These are phyloP conservation scores for Romanogobio albipinnatus DNA, from an alignment of 2,113 vertebrate species.

Conservation along the genomic window DNA sequence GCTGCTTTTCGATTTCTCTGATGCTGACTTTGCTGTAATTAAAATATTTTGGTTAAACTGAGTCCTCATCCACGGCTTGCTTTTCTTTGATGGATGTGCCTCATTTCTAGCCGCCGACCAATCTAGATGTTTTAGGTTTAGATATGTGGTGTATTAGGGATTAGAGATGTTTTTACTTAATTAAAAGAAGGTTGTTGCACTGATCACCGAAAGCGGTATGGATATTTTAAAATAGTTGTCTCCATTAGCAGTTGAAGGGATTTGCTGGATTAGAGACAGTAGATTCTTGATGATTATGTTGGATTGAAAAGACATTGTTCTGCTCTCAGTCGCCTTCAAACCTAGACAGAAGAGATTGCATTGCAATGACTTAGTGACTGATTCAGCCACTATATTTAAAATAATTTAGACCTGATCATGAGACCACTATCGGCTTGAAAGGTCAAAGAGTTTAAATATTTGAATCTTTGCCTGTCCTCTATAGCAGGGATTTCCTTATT, in stretches of 20 bases:
- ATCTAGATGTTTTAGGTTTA: slow-evolving; percentile 26
- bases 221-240: background rate
- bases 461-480: background rate
- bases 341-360: slow-evolving; percentile 11
- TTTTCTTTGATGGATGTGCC: slow-evolving; percentile 56
- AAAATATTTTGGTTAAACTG: slow-evolving; percentile 62
- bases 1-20: slow-evolving; percentile 32
- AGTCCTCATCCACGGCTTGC: slow-evolving; percentile 52
- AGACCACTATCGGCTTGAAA: background rate
- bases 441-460: slow-evolving; percentile 16
- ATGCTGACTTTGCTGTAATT: slow-evolving; percentile 58
- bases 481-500: slow-evolving; percentile 1
- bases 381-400: background rate
- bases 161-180: slow-evolving; percentile 13
- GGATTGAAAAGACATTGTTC: slow-evolving; percentile 13
- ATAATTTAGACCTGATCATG: background rate
- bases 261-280: slow-evolving; percentile 1
- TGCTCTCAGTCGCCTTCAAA: slow-evolving; percentile 6
- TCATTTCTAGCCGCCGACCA: slow-evolving; percentile 39
- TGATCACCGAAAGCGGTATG: background rate
- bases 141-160: background rate
- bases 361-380: background rate
- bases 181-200: background rate
- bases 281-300: background rate
- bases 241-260: slow-evolving; percentile 9